Conservation (phyloP, 1,140 invertebrate genomes). For the Drosophila ogumai region DNA sequence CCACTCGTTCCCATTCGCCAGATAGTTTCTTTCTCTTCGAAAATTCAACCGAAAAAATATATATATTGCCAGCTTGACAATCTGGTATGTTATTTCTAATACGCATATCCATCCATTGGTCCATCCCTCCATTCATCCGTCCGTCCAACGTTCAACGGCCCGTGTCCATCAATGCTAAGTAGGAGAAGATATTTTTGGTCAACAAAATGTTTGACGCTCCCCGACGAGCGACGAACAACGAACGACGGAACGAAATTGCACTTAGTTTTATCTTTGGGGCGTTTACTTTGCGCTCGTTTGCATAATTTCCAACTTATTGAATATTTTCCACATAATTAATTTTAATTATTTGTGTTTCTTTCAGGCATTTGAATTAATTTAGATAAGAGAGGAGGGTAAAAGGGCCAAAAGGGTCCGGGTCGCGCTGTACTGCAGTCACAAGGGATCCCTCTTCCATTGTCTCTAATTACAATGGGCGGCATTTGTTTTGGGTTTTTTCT, state of each 20-base stretch:
- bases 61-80: constrained; percentile 57
- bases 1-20: constrained; percentile 52
- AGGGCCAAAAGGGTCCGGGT: constrained; percentile 71
- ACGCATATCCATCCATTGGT: constrained; percentile 36
- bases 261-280: constrained; percentile 72
- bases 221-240: background rate
- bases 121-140: constrained; percentile 25
- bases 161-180: constrained; percentile 68
- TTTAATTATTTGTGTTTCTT: constrained; percentile 77
- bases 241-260: constrained; percentile 53
- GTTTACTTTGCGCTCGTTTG: constrained; percentile 78
- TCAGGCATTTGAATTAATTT: constrained; percentile 75
- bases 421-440: constrained; percentile 41
- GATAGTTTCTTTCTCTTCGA: constrained; percentile 35
- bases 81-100: constrained; percentile 31
- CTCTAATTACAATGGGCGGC: constrained; percentile 78
- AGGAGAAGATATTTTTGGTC: constrained; percentile 69
- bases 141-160: constrained; percentile 24
- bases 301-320: constrained; percentile 82
- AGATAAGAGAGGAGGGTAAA: constrained; percentile 49
- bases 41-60: constrained; percentile 50
- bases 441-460: constrained; percentile 63
- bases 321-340: constrained; percentile 83
- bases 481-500: constrained; percentile 68
- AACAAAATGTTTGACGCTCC: constrained; percentile 49